Percentiles rank a stretch among this genome's conserved stretches.
Evolutionary conservation across 2,888 invertebrate genomes (phyloP).

Genomic region (Boloria selene): DNA sequence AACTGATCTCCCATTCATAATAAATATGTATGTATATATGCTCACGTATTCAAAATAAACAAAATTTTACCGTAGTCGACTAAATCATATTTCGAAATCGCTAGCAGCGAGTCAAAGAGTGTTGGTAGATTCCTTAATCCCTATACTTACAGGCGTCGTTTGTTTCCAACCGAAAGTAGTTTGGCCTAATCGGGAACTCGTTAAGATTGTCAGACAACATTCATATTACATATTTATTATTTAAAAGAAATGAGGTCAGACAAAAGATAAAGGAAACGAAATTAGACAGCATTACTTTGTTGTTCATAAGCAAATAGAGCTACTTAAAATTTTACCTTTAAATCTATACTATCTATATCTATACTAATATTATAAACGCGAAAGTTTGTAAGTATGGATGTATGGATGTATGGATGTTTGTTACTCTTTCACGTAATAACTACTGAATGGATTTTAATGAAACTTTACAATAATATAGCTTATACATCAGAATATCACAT

Average conservation of each 20-base stretch:
- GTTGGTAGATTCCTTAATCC: conserved; percentile 32
- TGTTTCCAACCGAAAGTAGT: conserved; percentile 44
- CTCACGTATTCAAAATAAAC: conserved; percentile 31
- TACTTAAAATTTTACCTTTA: neutral
- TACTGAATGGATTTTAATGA: too few species aligned
- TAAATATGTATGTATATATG: conserved; percentile 21
- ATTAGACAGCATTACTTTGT: conserved; percentile 4
- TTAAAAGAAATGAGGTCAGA: conserved; percentile 15
- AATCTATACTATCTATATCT: too few species aligned
- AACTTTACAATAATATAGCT: too few species aligned
- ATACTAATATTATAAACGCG: too few species aligned
- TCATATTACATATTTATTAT: conserved; percentile 21
- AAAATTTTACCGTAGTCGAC: conserved; percentile 29
- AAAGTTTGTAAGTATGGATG: too few species aligned
- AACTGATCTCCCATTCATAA: conserved; percentile 24
- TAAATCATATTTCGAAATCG: conserved; percentile 36
- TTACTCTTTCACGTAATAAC: too few species aligned
- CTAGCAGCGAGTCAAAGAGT: conserved; percentile 39
- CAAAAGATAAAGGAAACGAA: conserved; percentile 10
- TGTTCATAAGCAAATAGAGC: conserved; percentile 10
- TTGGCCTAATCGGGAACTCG: conserved; percentile 48
- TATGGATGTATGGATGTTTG: too few species aligned
- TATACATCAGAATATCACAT: too few species aligned
- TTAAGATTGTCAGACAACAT: conserved; percentile 43
- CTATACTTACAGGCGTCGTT: conserved; percentile 35